Evolutionary conservation across 2,888 invertebrate genomes (phyloP), one percentile per base, ranked within the genome.

Genomic region (Cistogaster globosa): DNA sequence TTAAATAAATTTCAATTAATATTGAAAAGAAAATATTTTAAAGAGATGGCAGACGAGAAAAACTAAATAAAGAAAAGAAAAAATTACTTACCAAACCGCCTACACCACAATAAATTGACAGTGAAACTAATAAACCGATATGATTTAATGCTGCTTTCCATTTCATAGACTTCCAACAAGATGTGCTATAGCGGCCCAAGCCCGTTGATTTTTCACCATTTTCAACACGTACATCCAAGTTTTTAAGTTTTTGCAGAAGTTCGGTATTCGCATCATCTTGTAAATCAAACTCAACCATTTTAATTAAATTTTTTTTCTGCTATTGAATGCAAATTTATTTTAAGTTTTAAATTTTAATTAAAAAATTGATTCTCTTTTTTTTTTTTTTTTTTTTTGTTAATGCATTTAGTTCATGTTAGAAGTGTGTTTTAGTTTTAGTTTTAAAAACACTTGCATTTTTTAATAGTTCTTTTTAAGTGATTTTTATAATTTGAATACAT

Each of bases 81-180:
- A 53, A 72, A 42, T 38, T 75, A 93, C 95, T 94, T 93, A 97
- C 97, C 94, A 96, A 92, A 88, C 97, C 97, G 74, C 97, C 97
- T 68, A 95, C 95, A 42, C 95, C 95, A 0, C 96, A 96, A 90
- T 97, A 97, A 80, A 95, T 93, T 94, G 96, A 96, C 75, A 97
- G 93, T 0, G 96, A 95, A 65, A 96, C 94, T 86, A 97, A 93
- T 85, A 97, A 93, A 62, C 96, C 96, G 72, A 96, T 93, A 89
- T 97, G 97, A 79, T 96, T 95, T 68, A 96, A 90, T 16, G 95
- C 94, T 18, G 94, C 94, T 90, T 96, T 95, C 68, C 96, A 93
- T 90, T 92, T 92, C 12, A 92, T 87, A 26, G 90, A 88, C 62
- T 95, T 94, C 88, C 95, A 93, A 80, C 93, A 93, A 82, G 93